Conservation (phyloP, 2,113 vertebrate genomes). For the Eulacestoma nigropectus region DNA sequence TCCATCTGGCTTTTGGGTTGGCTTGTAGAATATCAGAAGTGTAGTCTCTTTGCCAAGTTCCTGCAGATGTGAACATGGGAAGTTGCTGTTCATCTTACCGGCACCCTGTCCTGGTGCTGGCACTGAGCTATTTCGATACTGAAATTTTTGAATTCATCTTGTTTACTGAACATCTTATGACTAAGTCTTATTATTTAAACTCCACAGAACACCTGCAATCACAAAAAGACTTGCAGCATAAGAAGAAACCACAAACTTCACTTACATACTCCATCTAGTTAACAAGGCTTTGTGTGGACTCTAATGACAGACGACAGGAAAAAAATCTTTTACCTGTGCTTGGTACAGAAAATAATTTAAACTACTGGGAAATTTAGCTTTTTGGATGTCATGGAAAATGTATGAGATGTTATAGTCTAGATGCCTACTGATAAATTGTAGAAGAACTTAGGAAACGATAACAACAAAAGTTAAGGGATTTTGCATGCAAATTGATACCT, state of each 20-base stretch:
- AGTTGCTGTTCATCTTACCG: neutral
- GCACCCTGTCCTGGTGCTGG: neutral
- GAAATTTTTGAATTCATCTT: neutral
- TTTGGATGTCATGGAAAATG: neutral
- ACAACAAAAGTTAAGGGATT: neutral
- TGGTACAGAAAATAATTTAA: slow-evolving; percentile 27
- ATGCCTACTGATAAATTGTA: neutral
- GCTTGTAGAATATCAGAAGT: neutral
- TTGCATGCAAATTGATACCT: neutral
- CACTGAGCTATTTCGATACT: neutral
- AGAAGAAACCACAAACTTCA: neutral
- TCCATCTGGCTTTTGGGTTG: neutral
- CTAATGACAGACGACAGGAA: neutral
- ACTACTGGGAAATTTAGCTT: slow-evolving; percentile 15
- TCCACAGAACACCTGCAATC: neutral
- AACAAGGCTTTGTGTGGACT: neutral
- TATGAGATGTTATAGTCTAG: neutral
- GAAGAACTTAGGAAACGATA: neutral
- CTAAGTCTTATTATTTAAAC: neutral
- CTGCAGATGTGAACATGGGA: neutral
- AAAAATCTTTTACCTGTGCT: neutral
- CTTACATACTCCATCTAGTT: neutral
- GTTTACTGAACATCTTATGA: neutral
- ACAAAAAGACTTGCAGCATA: neutral
- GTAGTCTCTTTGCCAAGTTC: neutral